Percentiles rank a stretch among this genome's conserved stretches.
Evolutionary conservation across 2,888 invertebrate species (phyloP).

Genomic region (Platerodrilus igneus): DNA sequence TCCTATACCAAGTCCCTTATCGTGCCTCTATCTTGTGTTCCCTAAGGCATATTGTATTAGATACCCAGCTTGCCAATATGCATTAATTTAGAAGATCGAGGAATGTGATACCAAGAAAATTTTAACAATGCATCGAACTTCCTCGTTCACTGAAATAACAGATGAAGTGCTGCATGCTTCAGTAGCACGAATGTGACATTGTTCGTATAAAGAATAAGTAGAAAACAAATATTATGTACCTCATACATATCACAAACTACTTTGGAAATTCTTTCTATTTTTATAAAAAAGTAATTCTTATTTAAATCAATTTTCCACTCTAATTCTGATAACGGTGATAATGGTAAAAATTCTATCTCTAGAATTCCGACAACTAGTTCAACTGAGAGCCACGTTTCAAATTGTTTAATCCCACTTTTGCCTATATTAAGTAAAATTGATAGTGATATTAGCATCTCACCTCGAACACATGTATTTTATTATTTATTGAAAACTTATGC

Average conservation of each 20-base stretch:
- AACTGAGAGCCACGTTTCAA: slow-evolving; percentile 38
- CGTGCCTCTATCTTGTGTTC: no score
- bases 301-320: slow-evolving; percentile 36
- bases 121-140: slow-evolving; percentile 43
- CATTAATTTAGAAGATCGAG: no score
- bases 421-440: slow-evolving; percentile 31
- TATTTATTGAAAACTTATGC: slow-evolving; percentile 65
- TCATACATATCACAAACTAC: slow-evolving; percentile 56
- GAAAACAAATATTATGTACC: slow-evolving; percentile 50
- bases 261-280: slow-evolving; percentile 49
- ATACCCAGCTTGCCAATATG: no score
- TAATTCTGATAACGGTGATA: slow-evolving; percentile 38
- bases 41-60: no score
- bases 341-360: slow-evolving; percentile 41
- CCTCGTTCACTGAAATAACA: slow-evolving; percentile 55
- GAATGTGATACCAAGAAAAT: slow-evolving; percentile 53
- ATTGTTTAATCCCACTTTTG: slow-evolving; percentile 39
- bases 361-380: slow-evolving; percentile 50
- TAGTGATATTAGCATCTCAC: slow-evolving; percentile 27
- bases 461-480: slow-evolving; percentile 36
- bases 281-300: slow-evolving; percentile 42
- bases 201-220: slow-evolving; percentile 58
- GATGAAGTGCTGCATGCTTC: slow-evolving; percentile 61
- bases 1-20: no score
- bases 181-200: slow-evolving; percentile 66